These are phyloP conservation scores for Mechanitis mazaeus DNA, from an alignment of 2,888 invertebrate genomes.

Conservation along the genomic window DNA sequence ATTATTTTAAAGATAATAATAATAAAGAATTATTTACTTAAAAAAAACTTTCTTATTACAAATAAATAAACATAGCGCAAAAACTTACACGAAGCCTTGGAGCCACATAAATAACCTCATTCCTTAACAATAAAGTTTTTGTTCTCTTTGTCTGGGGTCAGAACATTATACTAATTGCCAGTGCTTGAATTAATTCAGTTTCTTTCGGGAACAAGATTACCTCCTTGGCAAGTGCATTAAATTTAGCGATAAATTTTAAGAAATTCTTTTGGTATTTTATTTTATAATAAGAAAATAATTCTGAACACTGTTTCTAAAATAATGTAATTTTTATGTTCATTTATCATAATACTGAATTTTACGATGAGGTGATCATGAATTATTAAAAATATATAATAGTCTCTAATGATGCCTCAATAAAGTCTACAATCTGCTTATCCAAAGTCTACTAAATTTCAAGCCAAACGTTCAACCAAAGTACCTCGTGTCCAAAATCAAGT, in stretches of 20 bases:
- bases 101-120: slow-evolving; percentile 16
- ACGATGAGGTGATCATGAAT: too few species aligned
- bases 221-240: slow-evolving; percentile 29
- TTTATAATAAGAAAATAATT: neutral
- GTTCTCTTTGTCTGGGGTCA: slow-evolving; percentile 9
- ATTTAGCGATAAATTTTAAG: slow-evolving; percentile 27
- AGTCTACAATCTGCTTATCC: too few species aligned
- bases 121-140: slow-evolving; percentile 10
- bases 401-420: too few species aligned
- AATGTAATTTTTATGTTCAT: too few species aligned
- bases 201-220: slow-evolving; percentile 25
- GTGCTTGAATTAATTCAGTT: slow-evolving; percentile 24
- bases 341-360: too few species aligned
- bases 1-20: too few species aligned
- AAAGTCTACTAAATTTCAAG: neutral
- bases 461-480: too few species aligned
- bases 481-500: neutral
- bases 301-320: too few species aligned
- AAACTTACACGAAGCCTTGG: slow-evolving; percentile 6
- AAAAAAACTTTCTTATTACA: too few species aligned
- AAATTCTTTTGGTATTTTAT: neutral
- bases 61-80: slow-evolving; percentile 7
- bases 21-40: too few species aligned
- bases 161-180: slow-evolving; percentile 27
- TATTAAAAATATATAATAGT: too few species aligned